Conservation (phyloP, 2,113 vertebrate genomes). For the Bombycilla garrulus region DNA sequence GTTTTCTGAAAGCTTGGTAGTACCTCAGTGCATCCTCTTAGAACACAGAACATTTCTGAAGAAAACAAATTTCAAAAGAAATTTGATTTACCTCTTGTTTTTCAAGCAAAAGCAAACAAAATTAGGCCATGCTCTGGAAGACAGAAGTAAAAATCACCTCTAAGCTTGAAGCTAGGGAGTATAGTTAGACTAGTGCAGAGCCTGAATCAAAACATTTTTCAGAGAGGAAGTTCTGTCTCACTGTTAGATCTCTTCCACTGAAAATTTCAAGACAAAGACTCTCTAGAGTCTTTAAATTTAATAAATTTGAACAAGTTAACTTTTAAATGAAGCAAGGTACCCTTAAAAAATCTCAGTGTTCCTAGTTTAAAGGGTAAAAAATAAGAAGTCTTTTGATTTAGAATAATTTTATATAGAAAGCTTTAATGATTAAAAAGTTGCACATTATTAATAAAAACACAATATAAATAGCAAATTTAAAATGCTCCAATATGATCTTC, state of each 20-base stretch:
- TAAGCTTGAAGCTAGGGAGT: neutral
- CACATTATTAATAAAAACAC: neutral
- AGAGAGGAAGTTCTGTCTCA: neutral
- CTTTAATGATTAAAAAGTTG: neutral
- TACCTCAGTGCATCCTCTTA: neutral
- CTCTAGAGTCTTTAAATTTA: neutral
- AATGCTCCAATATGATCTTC: neutral
- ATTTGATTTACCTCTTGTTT: neutral
- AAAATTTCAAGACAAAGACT: neutral
- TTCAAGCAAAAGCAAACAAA: neutral
- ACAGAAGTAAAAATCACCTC: neutral
- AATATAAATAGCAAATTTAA: neutral
- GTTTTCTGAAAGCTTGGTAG: neutral
- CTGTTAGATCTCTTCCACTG: neutral
- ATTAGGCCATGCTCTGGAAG: neutral
- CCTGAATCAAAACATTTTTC: neutral
- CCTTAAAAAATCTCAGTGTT: neutral
- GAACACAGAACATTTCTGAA: neutral
- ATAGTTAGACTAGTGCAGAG: neutral
- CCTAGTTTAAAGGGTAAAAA: neutral
- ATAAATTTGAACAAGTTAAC: neutral
- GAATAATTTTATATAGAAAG: neutral
- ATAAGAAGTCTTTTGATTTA: neutral
- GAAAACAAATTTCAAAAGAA: neutral
- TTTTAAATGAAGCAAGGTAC: neutral